Percentiles rank a stretch among this genome's conserved stretches.
Conservation (phyloP, 2,113 vertebrate species). For the Zeus faber region DNA sequence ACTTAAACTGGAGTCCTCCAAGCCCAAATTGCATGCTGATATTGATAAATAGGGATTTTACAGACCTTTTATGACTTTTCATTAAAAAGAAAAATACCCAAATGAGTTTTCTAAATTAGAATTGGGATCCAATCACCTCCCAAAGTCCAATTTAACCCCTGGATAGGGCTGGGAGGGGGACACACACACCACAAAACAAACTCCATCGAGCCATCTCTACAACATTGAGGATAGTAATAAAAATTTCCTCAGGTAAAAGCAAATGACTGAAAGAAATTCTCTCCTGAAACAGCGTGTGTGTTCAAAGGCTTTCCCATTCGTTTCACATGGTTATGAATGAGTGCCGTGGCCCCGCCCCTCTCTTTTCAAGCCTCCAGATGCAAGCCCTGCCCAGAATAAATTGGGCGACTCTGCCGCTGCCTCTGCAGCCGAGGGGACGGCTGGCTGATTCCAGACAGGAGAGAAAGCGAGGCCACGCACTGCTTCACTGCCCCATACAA, state of each 20-base stretch:
- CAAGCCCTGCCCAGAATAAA: slow-evolving; percentile 76
- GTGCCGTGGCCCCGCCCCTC: slow-evolving; percentile 56
- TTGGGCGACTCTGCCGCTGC: slow-evolving; percentile 59
- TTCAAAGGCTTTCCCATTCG: slow-evolving; percentile 37
- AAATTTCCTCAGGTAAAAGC: background rate
- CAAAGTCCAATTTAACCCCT: too few species aligned
- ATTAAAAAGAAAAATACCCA: too few species aligned
- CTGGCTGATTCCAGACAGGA: slow-evolving; percentile 46
- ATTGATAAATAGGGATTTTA: too few species aligned
- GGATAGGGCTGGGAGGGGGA: too few species aligned
- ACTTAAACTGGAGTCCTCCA: too few species aligned
- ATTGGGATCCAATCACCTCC: too few species aligned
- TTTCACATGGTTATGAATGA: slow-evolving; percentile 72
- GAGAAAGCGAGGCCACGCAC: slow-evolving; percentile 57
- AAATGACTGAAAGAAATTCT: background rate
- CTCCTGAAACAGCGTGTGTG: background rate
- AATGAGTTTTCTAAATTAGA: too few species aligned
- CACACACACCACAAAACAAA: too few species aligned
- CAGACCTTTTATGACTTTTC: too few species aligned
- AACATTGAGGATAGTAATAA: too few species aligned
- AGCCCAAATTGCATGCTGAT: too few species aligned
- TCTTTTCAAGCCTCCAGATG: slow-evolving; percentile 58
- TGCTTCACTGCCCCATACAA: slow-evolving; percentile 63
- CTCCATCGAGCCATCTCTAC: too few species aligned
- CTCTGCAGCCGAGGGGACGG: slow-evolving; percentile 52